Evolutionary conservation across 2,113 vertebrate genomes (phyloP).

Genomic region (Pogonocichla stellata): DNA sequence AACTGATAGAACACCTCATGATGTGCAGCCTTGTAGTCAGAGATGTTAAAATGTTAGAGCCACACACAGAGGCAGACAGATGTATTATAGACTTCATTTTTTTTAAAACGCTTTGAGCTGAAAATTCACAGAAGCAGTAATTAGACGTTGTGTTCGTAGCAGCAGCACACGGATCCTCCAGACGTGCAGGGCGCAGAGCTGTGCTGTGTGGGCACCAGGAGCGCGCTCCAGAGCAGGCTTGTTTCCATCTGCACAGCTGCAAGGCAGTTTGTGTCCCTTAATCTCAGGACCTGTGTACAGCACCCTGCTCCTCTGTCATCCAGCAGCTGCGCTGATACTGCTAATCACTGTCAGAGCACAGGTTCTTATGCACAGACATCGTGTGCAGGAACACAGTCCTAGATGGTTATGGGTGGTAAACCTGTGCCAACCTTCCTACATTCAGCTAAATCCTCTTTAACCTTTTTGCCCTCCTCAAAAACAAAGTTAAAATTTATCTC

Average conservation of each 20-base stretch:
- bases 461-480: neutral
- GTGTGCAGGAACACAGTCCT: rapidly evolving
- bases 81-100: neutral
- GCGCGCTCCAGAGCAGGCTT: rapidly evolving
- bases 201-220: neutral
- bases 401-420: neutral
- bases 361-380: neutral
- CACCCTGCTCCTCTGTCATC: neutral
- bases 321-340: neutral
- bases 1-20: neutral
- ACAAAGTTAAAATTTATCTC: neutral
- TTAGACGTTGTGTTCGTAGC: neutral
- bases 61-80: neutral
- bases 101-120: neutral
- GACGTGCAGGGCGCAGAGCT: rapidly evolving
- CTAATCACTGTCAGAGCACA: neutral
- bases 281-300: neutral
- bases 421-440: neutral
- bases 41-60: neutral
- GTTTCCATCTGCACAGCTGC: rapidly evolving
- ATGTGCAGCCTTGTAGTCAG: neutral
- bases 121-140: neutral
- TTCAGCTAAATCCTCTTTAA: neutral
- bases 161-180: neutral
- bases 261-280: neutral